These are phyloP conservation scores for Syngnathus acus DNA, from an alignment of 2,797 vertebrate species.

Conservation along the genomic window DNA sequence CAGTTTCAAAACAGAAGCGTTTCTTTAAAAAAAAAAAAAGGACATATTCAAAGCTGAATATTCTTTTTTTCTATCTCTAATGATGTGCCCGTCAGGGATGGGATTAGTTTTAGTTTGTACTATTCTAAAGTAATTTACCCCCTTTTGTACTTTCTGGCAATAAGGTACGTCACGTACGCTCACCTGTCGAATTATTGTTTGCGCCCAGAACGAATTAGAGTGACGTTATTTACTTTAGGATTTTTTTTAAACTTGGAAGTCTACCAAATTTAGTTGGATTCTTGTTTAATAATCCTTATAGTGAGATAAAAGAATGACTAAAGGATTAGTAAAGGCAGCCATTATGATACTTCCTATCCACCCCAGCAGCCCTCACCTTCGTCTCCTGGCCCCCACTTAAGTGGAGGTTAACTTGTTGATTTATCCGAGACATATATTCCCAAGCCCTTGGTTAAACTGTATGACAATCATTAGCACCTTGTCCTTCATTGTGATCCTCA, in stretches of 20 bases:
- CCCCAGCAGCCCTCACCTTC: constrained; percentile 1
- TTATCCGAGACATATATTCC: constrained; percentile 24
- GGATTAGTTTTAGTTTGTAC: background rate
- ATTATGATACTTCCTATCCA: constrained; percentile 14
- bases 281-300: constrained; percentile 46
- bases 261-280: constrained; percentile 31
- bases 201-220: background rate
- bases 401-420: constrained; percentile 35
- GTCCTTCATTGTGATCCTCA: constrained; percentile 45
- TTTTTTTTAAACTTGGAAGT: background rate
- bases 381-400: background rate
- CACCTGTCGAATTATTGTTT: background rate
- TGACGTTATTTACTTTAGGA: background rate
- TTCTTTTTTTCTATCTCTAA: no score
- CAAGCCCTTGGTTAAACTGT: constrained; percentile 23
- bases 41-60: no score
- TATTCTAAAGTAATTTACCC: background rate
- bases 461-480: constrained; percentile 42
- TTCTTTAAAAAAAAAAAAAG: background rate
- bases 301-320: constrained; percentile 29
- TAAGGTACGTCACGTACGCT: background rate
- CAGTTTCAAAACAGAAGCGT: background rate
- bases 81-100: background rate
- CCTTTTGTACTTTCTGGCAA: background rate
- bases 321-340: constrained; percentile 41